Evolutionary conservation across 2,113 vertebrate species (phyloP), one percentile per base, ranked within the genome.

Genomic region (Anseranas semipalmata): DNA sequence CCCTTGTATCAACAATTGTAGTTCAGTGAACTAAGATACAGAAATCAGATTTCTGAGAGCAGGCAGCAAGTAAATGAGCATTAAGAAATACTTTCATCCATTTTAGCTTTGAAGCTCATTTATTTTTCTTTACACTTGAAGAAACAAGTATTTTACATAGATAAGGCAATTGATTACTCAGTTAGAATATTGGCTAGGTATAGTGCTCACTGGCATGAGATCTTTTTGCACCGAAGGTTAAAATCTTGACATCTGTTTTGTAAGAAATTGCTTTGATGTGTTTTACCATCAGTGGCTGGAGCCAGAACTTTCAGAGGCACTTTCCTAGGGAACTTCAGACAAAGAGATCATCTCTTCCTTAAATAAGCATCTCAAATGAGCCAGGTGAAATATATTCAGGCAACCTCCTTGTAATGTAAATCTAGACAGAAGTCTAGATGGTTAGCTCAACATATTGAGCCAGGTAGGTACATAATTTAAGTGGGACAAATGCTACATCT

Each of bases 251-350:
- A 33, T 16, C 4, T 60, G 1, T 5, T 70, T 52, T 17, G 4
- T 27, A 48, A 16, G 27, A 66, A 74, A 39, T 66, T 0, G 58
- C 7, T 3, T n/a, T 15, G 15, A 43, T 7, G 0, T 46, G 9
- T 46, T 50, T 76, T 43, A 48, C 8, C 3, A 3, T 25, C 30
- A 80, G 10, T 66, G 30, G 18, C 37, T 0, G 0, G 16, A 66
- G 4, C 1, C 25, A 66, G 24, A 67, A 45, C 4, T 24, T 72
- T 22, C 18, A 53, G 3, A 24, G 4, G 53, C 9, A n/a, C 0
- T 35, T 79, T 63, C 59, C 32, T 58, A 15, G 1, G 5, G 7
- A 66, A 77, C 22, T 53, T 74, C 41, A 79, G 24, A 20, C 15
- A 32, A 67, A 62, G 5, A 73, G 2, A 25, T 33, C 1, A 18